Evolutionary conservation across 2,888 invertebrate genomes (phyloP).

Genomic region (Phragmatobia fuliginosa): DNA sequence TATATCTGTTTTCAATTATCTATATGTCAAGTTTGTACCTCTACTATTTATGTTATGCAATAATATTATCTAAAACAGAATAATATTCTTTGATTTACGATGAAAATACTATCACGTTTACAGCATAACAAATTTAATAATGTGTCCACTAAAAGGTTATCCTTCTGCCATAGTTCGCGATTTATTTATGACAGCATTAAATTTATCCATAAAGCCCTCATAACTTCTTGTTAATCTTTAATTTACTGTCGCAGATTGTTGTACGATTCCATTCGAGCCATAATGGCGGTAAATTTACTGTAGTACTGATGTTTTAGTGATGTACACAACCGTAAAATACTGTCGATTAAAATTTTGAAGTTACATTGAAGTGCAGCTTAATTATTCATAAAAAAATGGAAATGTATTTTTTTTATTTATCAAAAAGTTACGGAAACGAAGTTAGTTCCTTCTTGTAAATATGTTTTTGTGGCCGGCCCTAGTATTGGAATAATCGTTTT

Average conservation of each 20-base stretch:
- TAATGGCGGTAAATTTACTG: conserved; percentile 9
- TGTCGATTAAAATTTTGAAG: not conserved
- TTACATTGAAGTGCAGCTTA: not conserved
- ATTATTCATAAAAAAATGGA: too few relatives aligned
- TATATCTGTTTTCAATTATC: too few relatives aligned
- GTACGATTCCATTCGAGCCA: not conserved
- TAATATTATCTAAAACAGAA: not conserved
- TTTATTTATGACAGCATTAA: conserved; percentile 11
- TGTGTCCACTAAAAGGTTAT: not conserved
- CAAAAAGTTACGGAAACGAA: too few relatives aligned
- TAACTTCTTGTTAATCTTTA: conserved; percentile 14
- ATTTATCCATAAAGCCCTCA: conserved; percentile 13
- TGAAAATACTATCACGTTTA: not conserved
- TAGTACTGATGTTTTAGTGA: not conserved
- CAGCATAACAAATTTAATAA: not conserved
- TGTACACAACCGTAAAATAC: not conserved
- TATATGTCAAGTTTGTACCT: too few relatives aligned
- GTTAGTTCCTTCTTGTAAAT: too few relatives aligned
- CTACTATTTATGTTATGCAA: too few relatives aligned
- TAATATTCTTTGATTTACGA: not conserved
- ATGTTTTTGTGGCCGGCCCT: too few relatives aligned
- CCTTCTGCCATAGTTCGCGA: conserved; percentile 3
- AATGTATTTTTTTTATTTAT: too few relatives aligned
- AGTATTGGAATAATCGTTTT: too few relatives aligned
- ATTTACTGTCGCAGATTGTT: conserved; percentile 7